These are phyloP conservation scores for Phoxinus dragarum DNA, from an alignment of 2,797 vertebrate genomes.

Conservation along the genomic window DNA sequence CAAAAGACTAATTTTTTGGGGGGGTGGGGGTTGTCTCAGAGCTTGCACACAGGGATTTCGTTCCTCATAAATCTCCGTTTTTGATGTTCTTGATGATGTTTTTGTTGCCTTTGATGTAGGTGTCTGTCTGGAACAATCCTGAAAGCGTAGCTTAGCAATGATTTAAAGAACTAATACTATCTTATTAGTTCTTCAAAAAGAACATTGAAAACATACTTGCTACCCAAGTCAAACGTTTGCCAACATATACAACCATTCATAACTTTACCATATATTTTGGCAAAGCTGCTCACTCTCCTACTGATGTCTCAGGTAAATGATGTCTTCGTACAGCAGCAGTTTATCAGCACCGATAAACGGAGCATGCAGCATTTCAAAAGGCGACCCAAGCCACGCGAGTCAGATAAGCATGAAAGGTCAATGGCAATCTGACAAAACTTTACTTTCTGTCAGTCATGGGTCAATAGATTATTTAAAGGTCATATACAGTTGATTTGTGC, in stretches of 20 bases:
- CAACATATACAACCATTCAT: constrained; percentile 41
- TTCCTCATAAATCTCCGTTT: neutral
- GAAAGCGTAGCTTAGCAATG: constrained; percentile 14
- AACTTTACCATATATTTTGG: constrained; percentile 17
- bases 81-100: constrained; percentile 17
- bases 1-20: neutral
- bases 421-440: constrained; percentile 24
- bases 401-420: constrained; percentile 46
- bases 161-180: constrained; percentile 19
- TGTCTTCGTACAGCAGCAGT: constrained; percentile 12
- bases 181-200: constrained; percentile 25
- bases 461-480: constrained; percentile 31
- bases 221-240: constrained; percentile 16
- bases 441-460: constrained; percentile 12
- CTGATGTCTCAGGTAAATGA: neutral
- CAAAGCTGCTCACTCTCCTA: neutral
- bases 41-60: neutral
- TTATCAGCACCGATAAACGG: constrained; percentile 22
- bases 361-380: constrained; percentile 32
- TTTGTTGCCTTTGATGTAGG: constrained; percentile 35
- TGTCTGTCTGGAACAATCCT: constrained; percentile 22
- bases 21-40: neutral
- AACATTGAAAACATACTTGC: constrained; percentile 13
- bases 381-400: neutral
- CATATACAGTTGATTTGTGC: constrained; percentile 4